phyloP scores from a whole-genome alignment of 2,888 invertebrate species.

The Tortrix viridana region DNA sequence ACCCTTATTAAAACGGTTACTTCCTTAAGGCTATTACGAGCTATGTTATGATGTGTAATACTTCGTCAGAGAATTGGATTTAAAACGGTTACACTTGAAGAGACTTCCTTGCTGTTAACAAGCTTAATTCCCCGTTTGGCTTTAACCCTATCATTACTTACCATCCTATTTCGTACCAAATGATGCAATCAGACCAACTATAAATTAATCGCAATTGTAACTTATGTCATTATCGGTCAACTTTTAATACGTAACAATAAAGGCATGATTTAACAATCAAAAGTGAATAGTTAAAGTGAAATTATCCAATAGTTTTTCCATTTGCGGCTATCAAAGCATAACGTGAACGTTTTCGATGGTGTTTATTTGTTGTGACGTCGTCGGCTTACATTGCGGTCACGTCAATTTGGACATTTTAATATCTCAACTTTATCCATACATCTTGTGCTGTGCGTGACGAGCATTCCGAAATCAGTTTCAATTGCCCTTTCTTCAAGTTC shows the following conservation, averaged over 20 bases:
- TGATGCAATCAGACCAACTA: conserved; percentile 13
- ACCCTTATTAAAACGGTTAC: not conserved
- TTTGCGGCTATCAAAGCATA: conserved; percentile 34
- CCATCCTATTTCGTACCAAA: conserved; percentile 1
- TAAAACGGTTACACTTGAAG: too few relatives aligned
- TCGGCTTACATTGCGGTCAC: conserved; percentile 41
- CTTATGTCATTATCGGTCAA: conserved; percentile 21
- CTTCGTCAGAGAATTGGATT: too few relatives aligned
- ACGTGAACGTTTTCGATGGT: conserved; percentile 37
- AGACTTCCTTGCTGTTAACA: too few relatives aligned
- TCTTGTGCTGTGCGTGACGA: conserved; percentile 57
- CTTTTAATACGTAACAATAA: conserved; percentile 19
- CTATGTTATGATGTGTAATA: too few relatives aligned
- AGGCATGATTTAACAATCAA: conserved; percentile 22
- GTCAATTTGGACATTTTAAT: conserved; percentile 40
- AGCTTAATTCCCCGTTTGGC: not conserved
- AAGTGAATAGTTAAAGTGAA: conserved; percentile 19
- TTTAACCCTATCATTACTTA: conserved; percentile 1
- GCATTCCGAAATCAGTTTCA: conserved; percentile 36
- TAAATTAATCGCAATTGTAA: conserved; percentile 10
- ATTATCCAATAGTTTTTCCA: conserved; percentile 25
- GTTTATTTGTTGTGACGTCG: conserved; percentile 15
- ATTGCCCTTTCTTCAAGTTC: conserved; percentile 13
- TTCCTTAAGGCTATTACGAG: too few relatives aligned
- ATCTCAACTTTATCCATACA: conserved; percentile 48